These are phyloP conservation scores for Drosophila varians DNA, from an alignment of 1,140 invertebrate species.

Conservation along the genomic window DNA sequence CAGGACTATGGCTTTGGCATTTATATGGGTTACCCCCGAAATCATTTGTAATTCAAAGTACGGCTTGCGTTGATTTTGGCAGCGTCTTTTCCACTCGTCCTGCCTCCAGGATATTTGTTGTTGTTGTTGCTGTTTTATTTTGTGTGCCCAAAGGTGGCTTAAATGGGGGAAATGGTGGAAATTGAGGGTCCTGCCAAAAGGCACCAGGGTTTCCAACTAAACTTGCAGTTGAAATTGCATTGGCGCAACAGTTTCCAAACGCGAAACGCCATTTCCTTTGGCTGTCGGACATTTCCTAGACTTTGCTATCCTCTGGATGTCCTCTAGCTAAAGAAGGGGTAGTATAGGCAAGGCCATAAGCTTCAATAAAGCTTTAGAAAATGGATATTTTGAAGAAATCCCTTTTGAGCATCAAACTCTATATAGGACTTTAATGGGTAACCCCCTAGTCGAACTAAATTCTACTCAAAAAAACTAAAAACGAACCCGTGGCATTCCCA, in stretches of 20 bases:
- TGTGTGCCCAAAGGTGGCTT: background rate
- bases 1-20: conserved; percentile 18
- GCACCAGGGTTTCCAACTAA: background rate
- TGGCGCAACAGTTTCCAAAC: conserved; percentile 58
- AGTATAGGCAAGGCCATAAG: too few species aligned
- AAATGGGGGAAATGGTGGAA: background rate
- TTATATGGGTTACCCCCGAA: conserved; percentile 39
- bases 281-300: conserved; percentile 36
- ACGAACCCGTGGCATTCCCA: too few species aligned
- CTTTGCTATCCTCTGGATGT: conserved; percentile 9
- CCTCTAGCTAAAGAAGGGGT: background rate
- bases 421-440: too few species aligned
- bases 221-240: conserved; percentile 1
- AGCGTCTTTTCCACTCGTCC: conserved; percentile 26
- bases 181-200: background rate
- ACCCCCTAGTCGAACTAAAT: background rate
- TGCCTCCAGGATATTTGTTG: conserved; percentile 1
- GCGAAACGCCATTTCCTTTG: conserved; percentile 67
- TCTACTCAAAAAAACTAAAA: too few species aligned
- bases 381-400: too few species aligned
- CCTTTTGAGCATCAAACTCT: too few species aligned
- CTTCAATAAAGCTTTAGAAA: too few species aligned
- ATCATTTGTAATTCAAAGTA: conserved; percentile 77
- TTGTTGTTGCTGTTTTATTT: background rate
- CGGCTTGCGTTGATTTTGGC: conserved; percentile 63